A percentile compares a stretch with the other conserved stretches of the same genome.
Evolutionary conservation across 37 sponge, comb jelly and placozoan species (phyloP).

Genomic region (Petrosia ficiformis): DNA sequence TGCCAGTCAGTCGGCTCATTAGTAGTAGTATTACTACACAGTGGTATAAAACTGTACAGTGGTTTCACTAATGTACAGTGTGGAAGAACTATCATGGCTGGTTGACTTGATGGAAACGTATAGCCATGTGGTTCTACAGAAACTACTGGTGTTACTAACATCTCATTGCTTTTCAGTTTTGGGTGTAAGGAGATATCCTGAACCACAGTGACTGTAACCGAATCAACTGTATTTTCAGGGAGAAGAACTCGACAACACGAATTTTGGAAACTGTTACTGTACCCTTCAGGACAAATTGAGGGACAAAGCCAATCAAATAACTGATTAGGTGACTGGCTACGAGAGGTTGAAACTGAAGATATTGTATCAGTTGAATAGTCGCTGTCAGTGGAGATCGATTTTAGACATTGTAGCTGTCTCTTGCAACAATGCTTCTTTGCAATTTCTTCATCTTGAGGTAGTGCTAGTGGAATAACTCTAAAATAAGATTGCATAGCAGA

Average conservation of each 20-base stretch:
- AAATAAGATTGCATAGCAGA: slow-evolving; percentile 26
- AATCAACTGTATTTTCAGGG: neutral
- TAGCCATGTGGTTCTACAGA: slow-evolving; percentile 41
- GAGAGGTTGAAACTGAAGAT: neutral
- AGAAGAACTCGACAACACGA: slow-evolving; percentile 22
- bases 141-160: slow-evolving; percentile 48
- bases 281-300: slow-evolving; percentile 8
- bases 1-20: slow-evolving; percentile 33
- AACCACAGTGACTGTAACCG: slow-evolving; percentile 8
- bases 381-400: slow-evolving; percentile 18
- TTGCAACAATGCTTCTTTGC: neutral
- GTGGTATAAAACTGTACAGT: neutral
- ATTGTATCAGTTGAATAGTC: neutral
- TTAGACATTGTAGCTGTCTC: neutral
- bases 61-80: slow-evolving; percentile 21
- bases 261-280: neutral
- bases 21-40: slow-evolving; percentile 36
- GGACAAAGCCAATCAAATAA: too few species aligned
- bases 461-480: slow-evolving; percentile 1
- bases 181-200: slow-evolving; percentile 47
- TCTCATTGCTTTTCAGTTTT: slow-evolving; percentile 11
- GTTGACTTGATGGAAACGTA: slow-evolving; percentile 23
- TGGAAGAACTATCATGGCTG: slow-evolving; percentile 45
- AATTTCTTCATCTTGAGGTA: slow-evolving; percentile 5
- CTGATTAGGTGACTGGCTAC: neutral